Base-by-base conservation (phyloP, 2,113 vertebrate species). In the Morone chrysops region DNA sequence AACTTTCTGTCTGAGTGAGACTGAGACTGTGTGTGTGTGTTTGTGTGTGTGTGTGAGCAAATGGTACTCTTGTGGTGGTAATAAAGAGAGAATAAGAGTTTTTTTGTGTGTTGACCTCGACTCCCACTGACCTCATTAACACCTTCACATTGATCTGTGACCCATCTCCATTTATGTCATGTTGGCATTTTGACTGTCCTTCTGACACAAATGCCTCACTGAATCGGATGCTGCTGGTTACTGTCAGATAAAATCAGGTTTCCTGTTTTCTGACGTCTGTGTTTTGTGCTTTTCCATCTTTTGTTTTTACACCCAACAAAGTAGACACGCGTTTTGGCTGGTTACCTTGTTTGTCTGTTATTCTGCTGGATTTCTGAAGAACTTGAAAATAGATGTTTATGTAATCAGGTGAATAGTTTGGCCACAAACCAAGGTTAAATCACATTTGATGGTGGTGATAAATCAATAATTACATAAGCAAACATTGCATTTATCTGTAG, bases 1-100 rank as follows among this genome's bases (percentile, higher is more conserved):
- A 78, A 78, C 78, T 80, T 81, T 72, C 36, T 81, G 78, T 75
- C 72, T 67, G 50, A 68, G 54, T 63, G 12, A 79, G 63, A 54
- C 41, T 40, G 6, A 0, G 74, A 18, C 8, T 65, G 45, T 60
- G 43, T 45, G 65, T 66, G 56, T 66, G 73, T 36, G 43, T 22
- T 16, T 50, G 40, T 45, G 65, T 66, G 56, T 66, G 73, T 36
- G 43, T 22, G n/a, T 50, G 40, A 31, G 31, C 31, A 31, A 31
- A 31, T 31, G 31, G 31, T 31, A 31, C 31, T 31, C 31, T 31
- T 1, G 3, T 51, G 59, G 16, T 48, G 53, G 12, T 50, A 78
- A 56, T 53, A 56, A 51, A n/a, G 4, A 20, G 11, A 60, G 51
- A 70, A 12, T 10, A 25, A 74, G 10, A 36, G 43, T 85, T 51